These are phyloP conservation scores for Acrossocheilus fasciatus DNA, from an alignment of 2,797 vertebrate genomes.

Conservation along the genomic window DNA sequence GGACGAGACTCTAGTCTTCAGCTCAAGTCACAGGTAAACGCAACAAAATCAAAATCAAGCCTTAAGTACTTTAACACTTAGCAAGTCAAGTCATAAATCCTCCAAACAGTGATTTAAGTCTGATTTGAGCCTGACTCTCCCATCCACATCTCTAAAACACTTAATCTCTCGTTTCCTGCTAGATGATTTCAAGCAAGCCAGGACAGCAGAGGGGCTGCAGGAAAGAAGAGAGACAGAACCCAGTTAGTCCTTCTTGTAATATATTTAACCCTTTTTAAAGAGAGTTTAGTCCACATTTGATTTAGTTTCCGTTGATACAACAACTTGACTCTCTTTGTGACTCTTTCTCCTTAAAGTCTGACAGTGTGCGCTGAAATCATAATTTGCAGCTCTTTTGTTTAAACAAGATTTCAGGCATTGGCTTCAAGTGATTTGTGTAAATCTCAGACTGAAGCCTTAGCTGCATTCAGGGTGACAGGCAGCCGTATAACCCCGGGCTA, in stretches of 20 bases:
- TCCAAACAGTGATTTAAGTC: conserved; percentile 20
- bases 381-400: conserved; percentile 70
- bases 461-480: conserved; percentile 68
- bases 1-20: neutral
- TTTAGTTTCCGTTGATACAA: neutral
- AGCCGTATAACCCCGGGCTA: conserved; percentile 59
- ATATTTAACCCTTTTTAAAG: conserved; percentile 42
- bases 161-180: conserved; percentile 97
- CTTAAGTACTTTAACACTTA: conserved; percentile 10
- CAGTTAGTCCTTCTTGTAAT: conserved; percentile 21
- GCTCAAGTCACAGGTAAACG: conserved; percentile 21
- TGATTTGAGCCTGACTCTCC: conserved; percentile 16
- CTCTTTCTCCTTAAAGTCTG: conserved; percentile 47
- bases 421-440: conserved; percentile 69
- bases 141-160: conserved; percentile 80
- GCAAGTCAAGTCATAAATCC: conserved; percentile 39
- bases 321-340: conserved; percentile 41
- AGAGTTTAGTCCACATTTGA: conserved; percentile 39
- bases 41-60: conserved; percentile 16
- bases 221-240: neutral
- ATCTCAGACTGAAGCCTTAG: conserved; percentile 70
- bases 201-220: conserved; percentile 15
- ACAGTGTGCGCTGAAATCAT: conserved; percentile 58
- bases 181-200: conserved; percentile 90
- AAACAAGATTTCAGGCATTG: conserved; percentile 56